Evolutionary conservation across 2,113 vertebrate genomes (phyloP), one percentile per base, ranked within the genome.

Genomic region (Nanorana parkeri): DNA sequence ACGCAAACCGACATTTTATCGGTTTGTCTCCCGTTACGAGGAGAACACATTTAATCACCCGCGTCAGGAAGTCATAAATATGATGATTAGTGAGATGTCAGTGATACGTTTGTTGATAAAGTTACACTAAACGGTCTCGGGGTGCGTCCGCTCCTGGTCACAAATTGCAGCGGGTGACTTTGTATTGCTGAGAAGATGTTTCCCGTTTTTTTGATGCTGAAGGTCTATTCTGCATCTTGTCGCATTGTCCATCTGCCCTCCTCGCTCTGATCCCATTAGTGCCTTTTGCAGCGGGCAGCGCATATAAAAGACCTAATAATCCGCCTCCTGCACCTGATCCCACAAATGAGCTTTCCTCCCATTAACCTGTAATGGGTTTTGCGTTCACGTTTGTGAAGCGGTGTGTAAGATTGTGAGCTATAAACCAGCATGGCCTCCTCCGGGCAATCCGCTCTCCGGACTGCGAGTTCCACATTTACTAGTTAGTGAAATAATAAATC

Each of bases 401-500:
- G 41, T 47, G 41, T 47, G 32, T 61, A 17, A 19, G 54, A 23
- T 32, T 24, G 36, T 23, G 76, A 19, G 64, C 64, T 28, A 4
- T 68, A 52, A n/a, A 47, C 51, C 23, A 36, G 28, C 32, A 51
- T 47, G 47, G 55, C 64, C 47, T 26, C 58, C 71, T 28, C 20
- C 58, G 16, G 80, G 80, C 75, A 28, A 17, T 17, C 28, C n/a
- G 24, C 7, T 11, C 58, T 23, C 23, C 52, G 20, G 15, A 4
- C 23, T 32, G 24, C 52, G 32, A 47, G 41, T 68, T 65, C 58
- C 68, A 64, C 21, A 16, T 28, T 32, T 47, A 11, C 24, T 51
- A 69, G 16, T 23, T 29, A 23, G 77, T 51, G 19, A 72, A 64
- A 60, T 64, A 64, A 80, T 72, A 61, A 73, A 54, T n/a, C 69